Evolutionary conservation across 2,113 vertebrate species (phyloP), one percentile per base, ranked within the genome.

Genomic region (Coracopsis vasa): DNA sequence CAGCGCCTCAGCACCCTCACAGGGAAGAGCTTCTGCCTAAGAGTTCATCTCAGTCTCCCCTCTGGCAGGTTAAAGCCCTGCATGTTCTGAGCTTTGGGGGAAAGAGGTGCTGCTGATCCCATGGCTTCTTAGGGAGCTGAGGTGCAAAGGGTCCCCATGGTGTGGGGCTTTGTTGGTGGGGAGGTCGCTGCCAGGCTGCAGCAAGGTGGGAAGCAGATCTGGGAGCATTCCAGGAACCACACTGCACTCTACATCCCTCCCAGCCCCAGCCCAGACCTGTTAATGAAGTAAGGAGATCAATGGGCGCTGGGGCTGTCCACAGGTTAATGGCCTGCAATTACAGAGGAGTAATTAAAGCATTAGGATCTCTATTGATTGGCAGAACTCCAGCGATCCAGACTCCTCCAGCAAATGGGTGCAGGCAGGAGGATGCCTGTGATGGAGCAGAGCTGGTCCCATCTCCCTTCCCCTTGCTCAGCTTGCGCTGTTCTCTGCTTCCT

Each of bases 321-420:
- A 67, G 79, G 89, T 94, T 97, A 96, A 97, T 92, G 88, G 73
- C 7, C 64, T 83, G 78, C 74, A 73, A 92, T 97, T 96, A 96
- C 48, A 33, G 89, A 84, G 15, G 23, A 80, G 96, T 95, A 96
- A 96, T 96, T 97, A 96, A 96, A 65, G 75, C 41, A 53, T 90
- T 41, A 70, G 35, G 33, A 62, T 81, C 60, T 89, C 31, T 79
- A 88, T 92, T 11, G 94, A 95, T 51, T 64, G 80, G 69, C 45
- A 8, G 75, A 88, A 44, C 78, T 90, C 65, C 86, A 31, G 47
- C 1, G 1, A 50, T 13, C 39, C 33, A 11, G 42, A 2, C 10
- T 51, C 54, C 35, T 84, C 67, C 45, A 41, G 85, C 18, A 35
- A 23, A 12, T 3, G 47, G 72, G 45, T 35, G 77, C 10, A 35